Conservation (phyloP, 2,888 invertebrate species). For the Drosophila picticornis region DNA sequence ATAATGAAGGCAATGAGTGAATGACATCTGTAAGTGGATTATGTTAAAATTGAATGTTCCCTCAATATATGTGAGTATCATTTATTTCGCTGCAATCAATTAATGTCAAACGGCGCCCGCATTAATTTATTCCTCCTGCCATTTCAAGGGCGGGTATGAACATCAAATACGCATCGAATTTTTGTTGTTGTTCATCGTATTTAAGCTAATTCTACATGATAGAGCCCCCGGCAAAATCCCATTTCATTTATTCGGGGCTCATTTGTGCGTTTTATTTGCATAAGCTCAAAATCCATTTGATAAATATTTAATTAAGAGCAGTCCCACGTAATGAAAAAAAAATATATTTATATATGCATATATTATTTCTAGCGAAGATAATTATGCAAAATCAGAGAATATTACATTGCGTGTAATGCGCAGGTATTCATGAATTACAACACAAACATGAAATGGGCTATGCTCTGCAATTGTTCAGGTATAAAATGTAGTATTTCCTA, state of each 20-base stretch:
- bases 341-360: slow-evolving; percentile 4
- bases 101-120: slow-evolving; percentile 47
- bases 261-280: slow-evolving; percentile 68
- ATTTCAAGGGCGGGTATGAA: neutral
- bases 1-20: slow-evolving; percentile 35
- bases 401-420: slow-evolving; percentile 28
- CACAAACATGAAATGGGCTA: neutral
- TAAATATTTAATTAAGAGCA: slow-evolving; percentile 75
- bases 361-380: slow-evolving; percentile 45
- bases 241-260: slow-evolving; percentile 49
- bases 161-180: slow-evolving; percentile 26
- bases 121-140: slow-evolving; percentile 8
- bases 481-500: neutral
- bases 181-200: slow-evolving; percentile 6
- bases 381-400: slow-evolving; percentile 57
- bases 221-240: slow-evolving; percentile 23
- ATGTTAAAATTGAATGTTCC: slow-evolving; percentile 32
- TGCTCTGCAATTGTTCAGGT: neutral
- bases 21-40: slow-evolving; percentile 38
- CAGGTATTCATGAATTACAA: neutral
- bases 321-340: slow-evolving; percentile 21
- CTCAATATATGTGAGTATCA: slow-evolving; percentile 26
- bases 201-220: slow-evolving; percentile 12
- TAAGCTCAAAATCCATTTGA: slow-evolving; percentile 65
- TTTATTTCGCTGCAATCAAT: slow-evolving; percentile 42